Evolutionary conservation across 2,888 invertebrate species (phyloP).

Genomic region (Eupithecia subfuscata): DNA sequence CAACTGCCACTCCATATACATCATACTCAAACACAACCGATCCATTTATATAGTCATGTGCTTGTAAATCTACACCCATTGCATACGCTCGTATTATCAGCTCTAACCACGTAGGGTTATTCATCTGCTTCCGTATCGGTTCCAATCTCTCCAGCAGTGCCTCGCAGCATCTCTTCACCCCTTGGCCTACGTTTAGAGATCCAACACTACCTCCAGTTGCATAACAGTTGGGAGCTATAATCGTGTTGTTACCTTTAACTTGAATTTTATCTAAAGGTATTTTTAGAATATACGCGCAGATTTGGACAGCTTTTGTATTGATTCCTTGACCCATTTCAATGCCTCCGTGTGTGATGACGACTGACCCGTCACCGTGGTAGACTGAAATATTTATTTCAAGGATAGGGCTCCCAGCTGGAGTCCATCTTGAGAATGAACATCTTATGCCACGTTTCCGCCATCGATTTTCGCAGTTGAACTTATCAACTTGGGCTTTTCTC

Average conservation of each 20-base stretch:
- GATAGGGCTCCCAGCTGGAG: slow-evolving; percentile 58
- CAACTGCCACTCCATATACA: slow-evolving; percentile 82
- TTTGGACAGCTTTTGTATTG: slow-evolving; percentile 87
- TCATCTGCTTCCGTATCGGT: slow-evolving; percentile 65
- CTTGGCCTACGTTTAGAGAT: slow-evolving; percentile 86
- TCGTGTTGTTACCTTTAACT: slow-evolving; percentile 85
- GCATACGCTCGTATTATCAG: slow-evolving; percentile 74
- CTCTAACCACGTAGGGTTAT: slow-evolving; percentile 76
- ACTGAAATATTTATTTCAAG: slow-evolving; percentile 83
- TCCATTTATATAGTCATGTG: slow-evolving; percentile 49
- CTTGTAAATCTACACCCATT: slow-evolving; percentile 60
- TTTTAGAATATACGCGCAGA: slow-evolving; percentile 85
- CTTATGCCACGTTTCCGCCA: slow-evolving; percentile 89
- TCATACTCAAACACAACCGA: slow-evolving; percentile 51
- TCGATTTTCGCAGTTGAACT: slow-evolving; percentile 86
- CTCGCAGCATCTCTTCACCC: slow-evolving; percentile 78
- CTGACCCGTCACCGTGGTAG: slow-evolving; percentile 84
- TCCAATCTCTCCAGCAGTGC: slow-evolving; percentile 71
- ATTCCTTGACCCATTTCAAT: slow-evolving; percentile 89
- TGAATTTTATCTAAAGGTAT: slow-evolving; percentile 85
- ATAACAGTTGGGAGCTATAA: slow-evolving; percentile 85
- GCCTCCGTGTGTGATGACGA: slow-evolving; percentile 86
- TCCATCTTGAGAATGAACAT: slow-evolving; percentile 85
- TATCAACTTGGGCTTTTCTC: slow-evolving; percentile 73
- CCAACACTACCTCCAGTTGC: slow-evolving; percentile 87